phyloP scores from a whole-genome alignment of 2,113 vertebrate genomes.

The Leucopsar rothschildi region DNA sequence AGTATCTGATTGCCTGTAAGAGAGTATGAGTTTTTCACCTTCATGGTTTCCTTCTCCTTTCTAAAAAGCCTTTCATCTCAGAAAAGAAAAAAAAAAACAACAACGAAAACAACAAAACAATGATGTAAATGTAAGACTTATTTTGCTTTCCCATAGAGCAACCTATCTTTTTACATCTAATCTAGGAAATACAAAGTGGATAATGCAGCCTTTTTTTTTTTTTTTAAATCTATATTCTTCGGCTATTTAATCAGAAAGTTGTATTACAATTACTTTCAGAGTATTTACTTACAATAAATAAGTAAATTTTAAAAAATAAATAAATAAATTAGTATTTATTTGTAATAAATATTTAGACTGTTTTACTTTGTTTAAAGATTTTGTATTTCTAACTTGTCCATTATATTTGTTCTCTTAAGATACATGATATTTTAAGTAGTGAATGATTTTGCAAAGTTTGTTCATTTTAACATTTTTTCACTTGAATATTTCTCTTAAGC shows the following conservation, averaged over 20 bases:
- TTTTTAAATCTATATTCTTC: not conserved
- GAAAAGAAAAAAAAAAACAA: not conserved
- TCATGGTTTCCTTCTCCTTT: not conserved
- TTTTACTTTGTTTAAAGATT: not conserved
- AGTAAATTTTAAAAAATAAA: not conserved
- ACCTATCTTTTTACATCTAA: not conserved
- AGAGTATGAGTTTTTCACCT: not conserved
- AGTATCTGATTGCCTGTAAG: not conserved
- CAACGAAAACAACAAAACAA: not conserved
- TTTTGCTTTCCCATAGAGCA: not conserved
- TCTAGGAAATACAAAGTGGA: not conserved
- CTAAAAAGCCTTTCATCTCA: not conserved
- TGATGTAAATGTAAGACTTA: not conserved
- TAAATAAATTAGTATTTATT: not conserved
- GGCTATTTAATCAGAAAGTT: not conserved
- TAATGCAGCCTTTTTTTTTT: not conserved
- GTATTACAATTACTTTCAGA: not conserved
- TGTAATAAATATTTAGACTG: not conserved
- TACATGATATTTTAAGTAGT: not conserved
- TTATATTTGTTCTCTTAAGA: not conserved
- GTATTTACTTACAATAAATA: not conserved
- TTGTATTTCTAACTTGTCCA: rapidly evolving
- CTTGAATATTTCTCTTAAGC: not conserved
- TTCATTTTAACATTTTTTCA: not conserved
- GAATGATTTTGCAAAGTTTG: not conserved